Conservation (phyloP, 2,888 invertebrate genomes). For the Lomographa bimaculata region DNA sequence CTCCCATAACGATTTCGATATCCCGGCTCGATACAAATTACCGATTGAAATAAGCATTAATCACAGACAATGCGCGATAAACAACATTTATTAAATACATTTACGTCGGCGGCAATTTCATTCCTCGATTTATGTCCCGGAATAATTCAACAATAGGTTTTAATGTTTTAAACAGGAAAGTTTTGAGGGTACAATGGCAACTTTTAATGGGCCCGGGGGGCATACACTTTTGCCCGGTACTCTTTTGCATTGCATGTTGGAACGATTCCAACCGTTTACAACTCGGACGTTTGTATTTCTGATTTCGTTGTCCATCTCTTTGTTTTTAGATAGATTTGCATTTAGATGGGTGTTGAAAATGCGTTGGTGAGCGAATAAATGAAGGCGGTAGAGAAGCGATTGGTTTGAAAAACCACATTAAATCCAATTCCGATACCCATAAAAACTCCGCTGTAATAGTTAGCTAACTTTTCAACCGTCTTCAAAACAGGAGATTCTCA, state of each 20-base stretch:
- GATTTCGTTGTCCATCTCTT: constrained; percentile 15
- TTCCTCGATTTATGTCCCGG: constrained; percentile 47
- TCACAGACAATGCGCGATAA: constrained; percentile 30
- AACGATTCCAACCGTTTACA: constrained; percentile 48
- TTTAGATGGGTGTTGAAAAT: constrained; percentile 11
- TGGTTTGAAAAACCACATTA: too few species aligned
- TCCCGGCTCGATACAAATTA: too few species aligned
- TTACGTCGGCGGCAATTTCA: constrained; percentile 38
- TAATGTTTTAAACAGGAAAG: constrained; percentile 34
- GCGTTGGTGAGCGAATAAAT: not conserved
- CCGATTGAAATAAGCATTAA: constrained; percentile 33
- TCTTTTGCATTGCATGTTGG: constrained; percentile 47
- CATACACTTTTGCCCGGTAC: constrained; percentile 51
- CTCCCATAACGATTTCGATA: too few species aligned
- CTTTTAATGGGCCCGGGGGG: constrained; percentile 70
- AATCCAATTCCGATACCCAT: too few species aligned
- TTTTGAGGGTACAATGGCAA: constrained; percentile 53
- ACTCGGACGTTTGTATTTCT: constrained; percentile 29
- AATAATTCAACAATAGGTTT: constrained; percentile 53
- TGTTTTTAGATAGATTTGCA: constrained; percentile 20
- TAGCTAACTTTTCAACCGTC: too few species aligned
- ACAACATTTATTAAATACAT: constrained; percentile 46
- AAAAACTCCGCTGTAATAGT: too few species aligned
- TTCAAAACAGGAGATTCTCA: too few species aligned
- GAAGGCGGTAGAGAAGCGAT: not conserved